Evolutionary conservation across 2,113 vertebrate species (phyloP).

Genomic region (Rafetus swinhoei): DNA sequence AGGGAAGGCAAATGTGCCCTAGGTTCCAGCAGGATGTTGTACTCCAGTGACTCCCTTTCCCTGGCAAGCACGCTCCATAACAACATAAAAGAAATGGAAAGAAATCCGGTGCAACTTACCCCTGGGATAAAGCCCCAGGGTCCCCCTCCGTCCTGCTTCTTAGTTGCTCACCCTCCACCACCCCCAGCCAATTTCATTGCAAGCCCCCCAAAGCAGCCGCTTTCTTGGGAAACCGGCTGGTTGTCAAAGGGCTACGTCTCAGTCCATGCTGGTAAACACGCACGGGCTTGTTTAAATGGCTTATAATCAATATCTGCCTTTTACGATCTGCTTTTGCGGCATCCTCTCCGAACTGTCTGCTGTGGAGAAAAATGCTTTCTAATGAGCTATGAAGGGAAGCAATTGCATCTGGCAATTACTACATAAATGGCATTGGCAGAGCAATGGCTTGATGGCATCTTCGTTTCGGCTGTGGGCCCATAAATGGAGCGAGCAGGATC

Average conservation of each 20-base stretch:
- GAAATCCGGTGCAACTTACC: too few species aligned
- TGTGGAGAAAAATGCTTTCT: constrained; percentile 12
- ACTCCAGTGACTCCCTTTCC: not conserved
- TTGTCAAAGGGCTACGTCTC: not conserved
- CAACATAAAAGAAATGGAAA: not conserved
- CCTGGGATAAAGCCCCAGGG: not conserved
- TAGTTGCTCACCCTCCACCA: not conserved
- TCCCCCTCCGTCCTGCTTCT: not conserved
- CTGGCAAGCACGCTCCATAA: not conserved
- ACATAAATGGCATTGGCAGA: constrained; percentile 29
- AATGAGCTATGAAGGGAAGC: constrained; percentile 35
- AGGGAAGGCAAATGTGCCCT: not conserved
- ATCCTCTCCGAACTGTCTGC: not conserved
- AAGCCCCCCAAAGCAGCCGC: not conserved
- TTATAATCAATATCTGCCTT: not conserved
- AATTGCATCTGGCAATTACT: not conserved
- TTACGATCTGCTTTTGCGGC: not conserved
- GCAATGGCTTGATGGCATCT: constrained; percentile 25
- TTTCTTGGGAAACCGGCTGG: too few species aligned
- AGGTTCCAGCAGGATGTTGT: too few species aligned
- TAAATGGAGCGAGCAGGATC: not conserved
- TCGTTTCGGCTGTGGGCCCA: constrained; percentile 27
- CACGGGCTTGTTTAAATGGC: constrained; percentile 19
- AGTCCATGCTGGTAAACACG: not conserved
- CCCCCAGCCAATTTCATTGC: not conserved